A percentile compares a stretch with the other conserved stretches of the same genome.
Conservation (phyloP, 2,888 invertebrate genomes). For the Rhopalosiphum nymphaeae region DNA sequence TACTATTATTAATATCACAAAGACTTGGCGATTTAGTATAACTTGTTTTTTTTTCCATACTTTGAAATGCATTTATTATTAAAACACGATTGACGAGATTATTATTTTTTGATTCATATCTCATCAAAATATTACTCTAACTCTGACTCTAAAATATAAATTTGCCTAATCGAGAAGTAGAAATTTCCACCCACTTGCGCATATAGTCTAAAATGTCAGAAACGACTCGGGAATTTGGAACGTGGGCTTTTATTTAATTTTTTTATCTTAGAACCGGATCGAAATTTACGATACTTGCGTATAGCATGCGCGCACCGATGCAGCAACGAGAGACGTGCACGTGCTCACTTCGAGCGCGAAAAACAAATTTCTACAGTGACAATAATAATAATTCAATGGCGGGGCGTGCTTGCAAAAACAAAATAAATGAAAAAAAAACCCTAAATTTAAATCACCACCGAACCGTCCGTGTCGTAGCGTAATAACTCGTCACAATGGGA, state of each 20-base stretch:
- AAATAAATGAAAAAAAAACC: neutral
- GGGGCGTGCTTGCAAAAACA: neutral
- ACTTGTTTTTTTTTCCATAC: neutral
- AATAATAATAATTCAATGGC: neutral
- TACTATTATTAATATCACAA: neutral
- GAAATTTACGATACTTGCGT: neutral
- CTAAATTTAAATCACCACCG: conserved; percentile 11
- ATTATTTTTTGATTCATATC: neutral
- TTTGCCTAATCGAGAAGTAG: neutral
- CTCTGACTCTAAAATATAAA: neutral
- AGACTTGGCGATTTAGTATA: neutral
- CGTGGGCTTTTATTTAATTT: neutral
- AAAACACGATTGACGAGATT: neutral
- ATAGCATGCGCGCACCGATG: neutral
- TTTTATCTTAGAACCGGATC: neutral
- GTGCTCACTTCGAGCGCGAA: neutral
- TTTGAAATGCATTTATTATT: neutral
- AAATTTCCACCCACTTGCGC: neutral
- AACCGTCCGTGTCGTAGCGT: neutral
- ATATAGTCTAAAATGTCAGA: neutral
- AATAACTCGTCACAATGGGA: neutral
- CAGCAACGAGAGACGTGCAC: neutral
- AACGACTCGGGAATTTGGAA: neutral
- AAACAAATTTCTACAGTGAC: neutral
- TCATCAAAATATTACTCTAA: neutral